These are phyloP conservation scores for Eurystomus glaucurus DNA, from an alignment of 2,797 vertebrate genomes.

Conservation along the genomic window DNA sequence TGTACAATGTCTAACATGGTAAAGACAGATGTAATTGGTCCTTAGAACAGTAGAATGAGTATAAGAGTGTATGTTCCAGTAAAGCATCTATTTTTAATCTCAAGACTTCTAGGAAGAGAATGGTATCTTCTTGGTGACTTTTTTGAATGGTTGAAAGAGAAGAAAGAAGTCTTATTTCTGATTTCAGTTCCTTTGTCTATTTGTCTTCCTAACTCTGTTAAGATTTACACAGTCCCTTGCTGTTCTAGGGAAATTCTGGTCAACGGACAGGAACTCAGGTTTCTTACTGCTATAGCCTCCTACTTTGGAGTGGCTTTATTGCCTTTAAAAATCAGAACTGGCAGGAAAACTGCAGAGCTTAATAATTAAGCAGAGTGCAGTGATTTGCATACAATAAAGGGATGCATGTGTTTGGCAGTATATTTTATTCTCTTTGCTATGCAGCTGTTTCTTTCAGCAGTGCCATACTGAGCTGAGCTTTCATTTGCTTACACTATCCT, in stretches of 20 bases:
- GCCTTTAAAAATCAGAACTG: conserved; percentile 1
- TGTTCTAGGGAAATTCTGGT: background rate
- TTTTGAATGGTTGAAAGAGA: background rate
- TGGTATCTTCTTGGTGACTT: background rate
- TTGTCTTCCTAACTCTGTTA: background rate
- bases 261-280: background rate
- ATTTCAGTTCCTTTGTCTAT: background rate
- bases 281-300: background rate
- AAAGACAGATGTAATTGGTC: background rate
- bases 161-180: background rate
- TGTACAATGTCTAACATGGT: accelerated
- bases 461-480: background rate
- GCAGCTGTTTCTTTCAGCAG: background rate
- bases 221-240: background rate
- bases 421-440: background rate
- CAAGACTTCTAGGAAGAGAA: background rate
- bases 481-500: background rate
- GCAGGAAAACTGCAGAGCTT: background rate
- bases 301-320: background rate
- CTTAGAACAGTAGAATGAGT: background rate
- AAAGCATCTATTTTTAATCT: background rate
- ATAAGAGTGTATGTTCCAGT: background rate
- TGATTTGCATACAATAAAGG: background rate
- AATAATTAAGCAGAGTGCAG: background rate
- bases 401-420: background rate